A percentile compares a stretch with the other conserved stretches of the same genome.
Conservation (phyloP, 2,888 invertebrate genomes). For the Chloroclystis v-ata region DNA sequence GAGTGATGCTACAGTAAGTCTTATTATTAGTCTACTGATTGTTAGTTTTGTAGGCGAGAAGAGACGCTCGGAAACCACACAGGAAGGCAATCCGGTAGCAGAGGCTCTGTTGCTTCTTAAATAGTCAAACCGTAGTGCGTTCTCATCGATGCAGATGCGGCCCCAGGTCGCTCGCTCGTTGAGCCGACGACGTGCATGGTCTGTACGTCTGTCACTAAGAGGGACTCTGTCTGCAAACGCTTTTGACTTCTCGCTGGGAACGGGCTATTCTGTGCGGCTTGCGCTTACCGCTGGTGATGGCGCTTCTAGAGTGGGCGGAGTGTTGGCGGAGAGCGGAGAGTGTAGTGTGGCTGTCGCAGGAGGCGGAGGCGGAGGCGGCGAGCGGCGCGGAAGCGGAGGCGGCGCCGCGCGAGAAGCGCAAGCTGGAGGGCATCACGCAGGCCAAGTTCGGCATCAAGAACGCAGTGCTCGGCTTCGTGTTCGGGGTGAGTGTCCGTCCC, state of each 20-base stretch:
- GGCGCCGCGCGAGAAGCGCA: constrained; percentile 82
- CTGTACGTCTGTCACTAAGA: no score
- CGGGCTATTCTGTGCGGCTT: constrained; percentile 5
- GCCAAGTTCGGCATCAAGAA: constrained; percentile 86
- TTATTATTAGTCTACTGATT: no score
- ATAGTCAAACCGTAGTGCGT: no score
- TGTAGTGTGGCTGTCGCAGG: constrained; percentile 58
- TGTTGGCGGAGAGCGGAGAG: constrained; percentile 29
- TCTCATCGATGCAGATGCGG: no score
- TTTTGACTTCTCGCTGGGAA: constrained; percentile 5
- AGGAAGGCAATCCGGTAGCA: no score
- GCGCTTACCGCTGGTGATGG: constrained; percentile 16
- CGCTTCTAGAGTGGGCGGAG: constrained; percentile 27
- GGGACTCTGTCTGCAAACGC: no score
- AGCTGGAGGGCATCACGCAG: constrained; percentile 81
- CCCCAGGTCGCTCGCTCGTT: no score
- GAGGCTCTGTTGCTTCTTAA: no score
- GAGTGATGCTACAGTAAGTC: not conserved
- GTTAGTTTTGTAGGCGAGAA: no score
- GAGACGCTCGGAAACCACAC: no score
- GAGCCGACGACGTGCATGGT: no score
- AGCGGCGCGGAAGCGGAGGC: constrained; percentile 37
- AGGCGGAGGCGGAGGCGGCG: constrained; percentile 28
- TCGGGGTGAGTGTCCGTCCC: constrained; percentile 82
- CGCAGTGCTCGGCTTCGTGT: constrained; percentile 88